Base-by-base conservation (phyloP, 2,797 vertebrate genomes). In the Fundulus diaphanus region DNA sequence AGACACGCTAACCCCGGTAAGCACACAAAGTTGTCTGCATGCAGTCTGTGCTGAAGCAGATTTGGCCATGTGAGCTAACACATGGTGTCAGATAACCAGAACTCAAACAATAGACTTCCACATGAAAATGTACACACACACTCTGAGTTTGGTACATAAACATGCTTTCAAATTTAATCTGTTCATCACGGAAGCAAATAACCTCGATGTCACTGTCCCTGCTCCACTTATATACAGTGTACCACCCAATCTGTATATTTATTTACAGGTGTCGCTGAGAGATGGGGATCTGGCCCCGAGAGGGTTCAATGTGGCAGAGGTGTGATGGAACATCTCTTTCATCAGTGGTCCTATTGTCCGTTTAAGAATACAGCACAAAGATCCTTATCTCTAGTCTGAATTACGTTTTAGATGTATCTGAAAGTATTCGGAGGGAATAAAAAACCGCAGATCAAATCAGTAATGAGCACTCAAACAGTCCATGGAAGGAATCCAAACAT, bases 1-100 rank as follows among this genome's bases (percentile, higher is more conserved):
- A 86, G 77, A 70, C 81, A 68, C 76, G 70, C 61, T 7, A 73
- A 75, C 68, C 42, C 59, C 20, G 22, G 13, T 0, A 4, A 68
- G 82, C 77, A 83, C 76, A 82, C 81, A 83, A 68, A 84, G 49
- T 76, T 18, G 61, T 81, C 35, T 69, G 79, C 81, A 42, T 77
- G 27, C 37, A 65, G 65, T 65, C 24, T 70, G 73, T 35, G 76
- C 68, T 86, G 67, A 40, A 68, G 84, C 77, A 86, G 74, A 72
- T 42, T 20, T 54, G 74, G 78, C 80, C 87, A 87, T 74, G 85
- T 91, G 88, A 89, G 86, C 88, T 54, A 91, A 91, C 78, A 81
- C 42, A 2, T 37, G 0, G 11, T 2, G 48, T 18, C 70, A 81
- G 90, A 91, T 91, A 90, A 88, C 35, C 8, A 13, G 46, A 76